These are phyloP conservation scores for Peromyscus melanophrys DNA, from an alignment of 2,797 vertebrate genomes.

Conservation along the genomic window DNA sequence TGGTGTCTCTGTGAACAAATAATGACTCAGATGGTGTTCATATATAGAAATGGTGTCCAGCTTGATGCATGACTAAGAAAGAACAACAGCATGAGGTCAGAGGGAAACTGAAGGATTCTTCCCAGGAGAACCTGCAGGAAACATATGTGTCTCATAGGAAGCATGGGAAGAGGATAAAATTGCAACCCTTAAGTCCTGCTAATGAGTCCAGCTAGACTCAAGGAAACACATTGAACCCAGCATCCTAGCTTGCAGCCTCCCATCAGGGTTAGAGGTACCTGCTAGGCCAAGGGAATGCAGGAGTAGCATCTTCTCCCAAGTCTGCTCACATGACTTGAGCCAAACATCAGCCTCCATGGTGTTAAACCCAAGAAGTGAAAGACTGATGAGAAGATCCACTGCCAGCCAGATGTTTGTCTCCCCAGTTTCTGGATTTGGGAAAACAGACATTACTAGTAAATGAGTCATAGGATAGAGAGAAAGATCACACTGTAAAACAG, in stretches of 20 bases:
- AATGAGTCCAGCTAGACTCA: neutral
- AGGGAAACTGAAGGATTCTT: neutral
- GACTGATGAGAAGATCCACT: neutral
- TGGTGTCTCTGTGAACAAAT: neutral
- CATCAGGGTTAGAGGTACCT: neutral
- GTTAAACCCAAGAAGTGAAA: neutral
- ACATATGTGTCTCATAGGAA: neutral
- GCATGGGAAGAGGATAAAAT: neutral
- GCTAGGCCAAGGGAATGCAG: neutral
- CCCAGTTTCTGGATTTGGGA: neutral
- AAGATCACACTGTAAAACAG: neutral
- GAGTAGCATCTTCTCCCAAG: neutral
- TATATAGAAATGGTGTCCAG: neutral
- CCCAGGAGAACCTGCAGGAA: neutral
- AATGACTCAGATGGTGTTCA: neutral
- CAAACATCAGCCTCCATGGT: neutral
- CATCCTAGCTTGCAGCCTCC: neutral
- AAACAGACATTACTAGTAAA: neutral
- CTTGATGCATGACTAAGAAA: neutral
- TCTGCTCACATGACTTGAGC: neutral
- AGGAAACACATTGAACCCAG: rapidly evolving
- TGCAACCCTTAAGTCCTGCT: neutral
- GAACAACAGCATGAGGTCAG: neutral
- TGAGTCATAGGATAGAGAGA: neutral
- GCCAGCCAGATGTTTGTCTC: neutral